phyloP scores from a whole-genome alignment of 2,888 invertebrate genomes.

The Dioctria rufipes region DNA sequence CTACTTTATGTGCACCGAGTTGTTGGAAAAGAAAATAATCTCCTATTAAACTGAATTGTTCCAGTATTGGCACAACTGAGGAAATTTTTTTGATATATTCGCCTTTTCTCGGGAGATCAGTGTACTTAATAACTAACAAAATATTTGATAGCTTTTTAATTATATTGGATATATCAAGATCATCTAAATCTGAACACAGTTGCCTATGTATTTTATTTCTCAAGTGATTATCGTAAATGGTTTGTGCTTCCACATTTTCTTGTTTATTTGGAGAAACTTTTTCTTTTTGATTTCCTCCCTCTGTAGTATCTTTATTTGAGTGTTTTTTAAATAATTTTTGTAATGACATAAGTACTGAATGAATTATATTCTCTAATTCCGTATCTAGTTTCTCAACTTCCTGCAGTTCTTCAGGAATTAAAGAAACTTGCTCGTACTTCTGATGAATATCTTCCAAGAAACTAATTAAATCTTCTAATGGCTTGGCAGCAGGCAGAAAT shows the following conservation, averaged over 20 bases:
- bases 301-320: constrained; percentile 58
- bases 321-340: constrained; percentile 76
- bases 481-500: constrained; percentile 65
- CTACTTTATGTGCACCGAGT: constrained; percentile 83
- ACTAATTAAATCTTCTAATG: constrained; percentile 63
- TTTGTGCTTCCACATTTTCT: constrained; percentile 66
- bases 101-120: constrained; percentile 65
- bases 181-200: constrained; percentile 75
- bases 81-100: constrained; percentile 63
- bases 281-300: constrained; percentile 60
- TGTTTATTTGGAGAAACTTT: constrained; percentile 55
- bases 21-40: constrained; percentile 87
- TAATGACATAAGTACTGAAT: constrained; percentile 73
- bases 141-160: constrained; percentile 71
- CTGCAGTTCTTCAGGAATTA: constrained; percentile 58
- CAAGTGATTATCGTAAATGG: constrained; percentile 78
- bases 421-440: neutral
- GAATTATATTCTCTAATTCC: constrained; percentile 72
- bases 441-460: constrained; percentile 57
- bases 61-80: constrained; percentile 77
- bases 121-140: constrained; percentile 71
- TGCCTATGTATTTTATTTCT: constrained; percentile 78
- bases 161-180: constrained; percentile 74
- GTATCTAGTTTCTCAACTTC: constrained; percentile 64
- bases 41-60: constrained; percentile 82